Evolutionary conservation across 2,113 vertebrate genomes (phyloP), one percentile per base, ranked within the genome.

Genomic region (Meleagris gallopavo): DNA sequence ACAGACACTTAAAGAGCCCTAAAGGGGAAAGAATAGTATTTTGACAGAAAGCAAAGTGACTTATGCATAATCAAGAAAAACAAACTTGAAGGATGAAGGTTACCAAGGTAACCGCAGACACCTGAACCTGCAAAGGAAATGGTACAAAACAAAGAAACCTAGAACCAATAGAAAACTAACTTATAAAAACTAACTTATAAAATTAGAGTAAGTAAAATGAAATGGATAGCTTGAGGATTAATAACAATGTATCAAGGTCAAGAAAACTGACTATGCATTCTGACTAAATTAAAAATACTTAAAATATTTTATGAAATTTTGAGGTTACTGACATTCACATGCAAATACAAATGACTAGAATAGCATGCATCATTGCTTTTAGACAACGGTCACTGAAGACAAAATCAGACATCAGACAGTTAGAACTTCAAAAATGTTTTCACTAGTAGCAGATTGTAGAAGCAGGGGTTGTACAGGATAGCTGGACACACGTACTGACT

Each of bases 71-170:
- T 98, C 97, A 98, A 99, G 98, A 98, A 97, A 98, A 98, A 99
- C 88, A 97, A 99, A 99, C 98, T 99, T 99, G 98, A 98, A 98
- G 98, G 98, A 99, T 99, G 99, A 98, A 99, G 98, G 98, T 98
- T 99, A 99, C 99, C 98, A 93, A 98, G 97, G 98, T 99, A 99
- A 99, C 99, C 98, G 92, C 97, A 97, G 94, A 98, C 98, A 98
- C 97, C 98, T 98, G 98, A 98, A 98, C 98, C 99, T 99, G 98
- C 94, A 98, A 98, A 99, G 98, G 97, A 99, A 99, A 99, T 97
- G 97, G 93, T 97, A 97, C 98, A 98, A 99, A 98, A 87, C 93
- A 98, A 98, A 94, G 58, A 90, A 93, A 90, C 25, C 38, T 72
- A 32, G 86, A 97, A 72, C 67, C 89, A 97, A 96, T 10, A 66